Evolutionary conservation across 2,888 invertebrate species (phyloP).

Genomic region (Hydraecia micacea): DNA sequence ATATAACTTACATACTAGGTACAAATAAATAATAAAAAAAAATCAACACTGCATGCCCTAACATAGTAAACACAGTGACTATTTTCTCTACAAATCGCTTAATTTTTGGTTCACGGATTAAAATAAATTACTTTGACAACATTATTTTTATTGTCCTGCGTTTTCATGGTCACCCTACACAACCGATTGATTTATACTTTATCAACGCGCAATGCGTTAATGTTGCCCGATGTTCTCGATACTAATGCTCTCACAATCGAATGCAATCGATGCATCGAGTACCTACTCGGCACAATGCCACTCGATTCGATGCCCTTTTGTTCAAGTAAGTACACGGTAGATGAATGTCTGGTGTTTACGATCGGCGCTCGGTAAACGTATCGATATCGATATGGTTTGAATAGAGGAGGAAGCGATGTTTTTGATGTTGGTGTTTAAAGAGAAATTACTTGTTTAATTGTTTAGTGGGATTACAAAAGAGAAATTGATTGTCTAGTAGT

Average conservation of each 20-base stretch:
- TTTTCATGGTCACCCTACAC: conserved; percentile 63
- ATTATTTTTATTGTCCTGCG: background rate
- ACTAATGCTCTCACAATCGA: conserved; percentile 57
- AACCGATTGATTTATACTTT: conserved; percentile 75
- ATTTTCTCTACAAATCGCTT: background rate
- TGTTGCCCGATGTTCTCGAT: conserved; percentile 66
- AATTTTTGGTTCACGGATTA: too few relatives aligned
- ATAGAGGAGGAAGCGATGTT: conserved; percentile 25
- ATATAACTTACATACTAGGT: too few relatives aligned
- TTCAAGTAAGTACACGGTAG: conserved; percentile 54
- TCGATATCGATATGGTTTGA: conserved; percentile 42
- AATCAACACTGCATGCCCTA: too few relatives aligned
- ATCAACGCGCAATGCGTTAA: conserved; percentile 76
- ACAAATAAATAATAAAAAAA: too few relatives aligned
- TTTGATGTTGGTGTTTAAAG: conserved; percentile 17
- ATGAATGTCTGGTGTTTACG: conserved; percentile 61
- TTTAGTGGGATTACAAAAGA: conserved; percentile 30
- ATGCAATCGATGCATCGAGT: conserved; percentile 48
- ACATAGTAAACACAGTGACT: too few relatives aligned
- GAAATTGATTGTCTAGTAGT: conserved; percentile 22
- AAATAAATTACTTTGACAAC: too few relatives aligned
- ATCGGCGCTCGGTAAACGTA: conserved; percentile 44
- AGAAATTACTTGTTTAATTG: conserved; percentile 36
- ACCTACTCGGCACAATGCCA: conserved; percentile 49
- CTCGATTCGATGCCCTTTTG: conserved; percentile 53